Evolutionary conservation across 2,113 vertebrate genomes (phyloP), one percentile per base, ranked within the genome.

Genomic region (Ictalurus furcatus): DNA sequence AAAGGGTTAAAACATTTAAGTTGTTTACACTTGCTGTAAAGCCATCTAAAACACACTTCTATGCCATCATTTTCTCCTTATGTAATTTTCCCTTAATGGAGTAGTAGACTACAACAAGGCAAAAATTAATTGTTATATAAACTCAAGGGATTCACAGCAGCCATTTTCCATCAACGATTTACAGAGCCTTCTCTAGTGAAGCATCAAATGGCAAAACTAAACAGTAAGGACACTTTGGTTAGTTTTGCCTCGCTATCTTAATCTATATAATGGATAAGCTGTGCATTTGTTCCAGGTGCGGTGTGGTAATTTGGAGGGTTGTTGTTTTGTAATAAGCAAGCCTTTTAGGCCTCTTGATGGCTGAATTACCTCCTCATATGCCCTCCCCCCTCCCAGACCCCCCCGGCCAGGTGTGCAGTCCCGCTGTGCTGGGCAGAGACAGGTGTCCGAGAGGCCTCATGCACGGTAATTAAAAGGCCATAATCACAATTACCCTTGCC

Each of bases 371-470:
- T 96, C 94, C 96, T 94, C 90, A 87, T 34, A 34, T 34, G 34
- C 34, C 34, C 34, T 34, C 6, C 44, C 6, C 95, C 94, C 96
- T 34, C 34, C 34, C 34, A 34, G 34, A 34, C 94, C 97, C 96
- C 97, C 97, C 97, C 97, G 97, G 98, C 97, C 97, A 98, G 97
- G 97, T 99, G 97, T 97, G 96, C 95, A 95, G 96, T 96, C 94
- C 96, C 94, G 96, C 95, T 95, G 96, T 96, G 96, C 96, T 92
- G 94, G 95, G 96, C 94, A 94, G 95, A 96, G 97, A 97, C 95
- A 96, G 96, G 96, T 96, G 97, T 97, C 97, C 97, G 96, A 97
- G 85, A 87, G 95, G 94, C 96, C 96, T 95, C 97, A 96, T 97
- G 96, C 96, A 96, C 95, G 96, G 96, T 97, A 98, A 97, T 99